Evolutionary conservation across 92 coral and sea anemone genomes (phyloP), one percentile per base, ranked within the genome.

Genomic region (Plumapathes pennacea): DNA sequence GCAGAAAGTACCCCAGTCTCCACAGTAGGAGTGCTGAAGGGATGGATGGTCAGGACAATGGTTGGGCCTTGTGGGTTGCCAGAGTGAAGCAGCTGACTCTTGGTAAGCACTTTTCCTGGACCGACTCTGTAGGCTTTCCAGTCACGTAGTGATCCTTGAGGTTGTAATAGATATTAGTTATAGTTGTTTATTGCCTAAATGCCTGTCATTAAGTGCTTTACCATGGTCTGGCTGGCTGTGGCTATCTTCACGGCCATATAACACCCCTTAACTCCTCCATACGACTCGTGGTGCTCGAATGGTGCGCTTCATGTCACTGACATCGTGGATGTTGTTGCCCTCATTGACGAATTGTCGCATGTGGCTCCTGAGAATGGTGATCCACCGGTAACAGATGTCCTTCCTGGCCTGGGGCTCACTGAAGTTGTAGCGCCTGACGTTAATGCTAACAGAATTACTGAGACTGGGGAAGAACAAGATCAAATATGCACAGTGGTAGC

Each of bases 191-290:
- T n/a, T 30, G 60, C 13, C 28, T 53, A 42, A 10, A 53, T 53
- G 37, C 60, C 60, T 15, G 13, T 4, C 60, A 53, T 25, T 7
- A 23, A 10, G 50, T 44, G 50, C 50, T 44, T 44, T 9, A 9
- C 19, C 50, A 44, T 44, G 12, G 9, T 44, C 18, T 44, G 50
- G 20, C 19, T 7, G 12, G 50, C 5, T 15, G 41, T 18, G 15
- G 25, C 25, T 7, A 53, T 32, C 38, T 53, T 18, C 14, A 32
- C 46, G 43, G 60, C 60, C 13, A 26, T 17, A 28, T 15, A 25
- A 53, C 60, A 53, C 17, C 60, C 41, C 17, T 53, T 53, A 14
- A 58, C 54, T 11, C 65, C 32, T 11, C 65, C 65, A 38, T 58
- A 42, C 54, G 32, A 5, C 17, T 58, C 36, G n/a, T n/a, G n/a